These are phyloP conservation scores for Acleris sparsana DNA, from an alignment of 2,888 invertebrate species.

Conservation along the genomic window DNA sequence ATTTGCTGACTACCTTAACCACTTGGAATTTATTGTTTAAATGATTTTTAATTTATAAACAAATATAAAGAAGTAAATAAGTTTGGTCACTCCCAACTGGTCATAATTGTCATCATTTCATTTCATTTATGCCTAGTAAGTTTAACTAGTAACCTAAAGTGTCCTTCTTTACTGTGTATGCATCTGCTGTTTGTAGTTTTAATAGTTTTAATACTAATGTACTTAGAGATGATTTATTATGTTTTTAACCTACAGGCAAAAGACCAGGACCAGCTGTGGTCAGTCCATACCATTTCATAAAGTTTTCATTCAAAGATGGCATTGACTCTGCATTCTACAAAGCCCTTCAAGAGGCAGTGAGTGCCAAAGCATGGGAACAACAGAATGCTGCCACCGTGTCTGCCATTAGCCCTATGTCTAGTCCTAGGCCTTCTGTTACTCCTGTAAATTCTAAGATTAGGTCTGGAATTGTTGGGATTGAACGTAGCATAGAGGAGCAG, in stretches of 20 bases:
- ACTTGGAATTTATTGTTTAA: too few relatives aligned
- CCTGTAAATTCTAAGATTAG: slow-evolving; percentile 86
- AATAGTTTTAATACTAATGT: too few relatives aligned
- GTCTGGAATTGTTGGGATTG: slow-evolving; percentile 98
- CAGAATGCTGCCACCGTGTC: slow-evolving; percentile 51
- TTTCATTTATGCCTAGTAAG: too few relatives aligned
- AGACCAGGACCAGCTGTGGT: slow-evolving; percentile 89
- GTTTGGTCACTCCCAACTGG: too few relatives aligned
- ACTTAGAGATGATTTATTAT: not conserved
- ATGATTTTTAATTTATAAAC: too few relatives aligned
- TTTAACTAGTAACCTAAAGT: too few relatives aligned
- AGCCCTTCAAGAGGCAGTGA: slow-evolving; percentile 85
- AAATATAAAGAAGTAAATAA: too few relatives aligned
- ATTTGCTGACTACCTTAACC: too few relatives aligned
- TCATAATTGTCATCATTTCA: too few relatives aligned
- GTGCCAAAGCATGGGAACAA: slow-evolving; percentile 86
- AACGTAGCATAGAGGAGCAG: slow-evolving; percentile 94
- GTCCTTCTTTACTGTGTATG: too few relatives aligned
- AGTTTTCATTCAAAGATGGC: slow-evolving; percentile 94
- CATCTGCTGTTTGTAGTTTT: too few relatives aligned
- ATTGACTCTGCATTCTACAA: slow-evolving; percentile 86
- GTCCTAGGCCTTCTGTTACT: slow-evolving; percentile 53
- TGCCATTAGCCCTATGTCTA: slow-evolving; percentile 48
- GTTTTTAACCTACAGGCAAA: slow-evolving; percentile 75
- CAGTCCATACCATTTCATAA: slow-evolving; percentile 89